A percentile compares a stretch with the other conserved stretches of the same genome.
Conservation (phyloP, 2,797 vertebrate genomes). For the Gymnoscopelus microlampas region DNA sequence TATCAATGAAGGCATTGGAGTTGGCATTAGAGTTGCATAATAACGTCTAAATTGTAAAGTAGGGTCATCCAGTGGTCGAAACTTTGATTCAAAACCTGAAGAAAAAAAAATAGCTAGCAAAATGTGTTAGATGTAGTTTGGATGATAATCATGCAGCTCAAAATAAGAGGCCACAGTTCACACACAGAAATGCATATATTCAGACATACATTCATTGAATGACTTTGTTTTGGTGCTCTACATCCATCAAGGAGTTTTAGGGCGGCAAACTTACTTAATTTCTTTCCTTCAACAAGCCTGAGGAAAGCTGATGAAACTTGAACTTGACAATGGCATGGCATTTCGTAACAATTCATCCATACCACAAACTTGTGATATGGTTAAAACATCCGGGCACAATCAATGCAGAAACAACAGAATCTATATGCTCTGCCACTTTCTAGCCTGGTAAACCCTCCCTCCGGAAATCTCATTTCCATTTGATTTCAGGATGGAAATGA, state of each 20-base stretch:
- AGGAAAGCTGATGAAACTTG: slow-evolving; percentile 32
- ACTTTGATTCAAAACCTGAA: slow-evolving; percentile 35
- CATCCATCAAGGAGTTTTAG: slow-evolving; percentile 8
- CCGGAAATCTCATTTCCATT: no score
- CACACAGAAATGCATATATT: background rate
- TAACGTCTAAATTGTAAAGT: slow-evolving; percentile 8
- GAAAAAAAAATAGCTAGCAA: slow-evolving; percentile 21
- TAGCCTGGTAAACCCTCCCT: no score
- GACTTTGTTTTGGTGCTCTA: slow-evolving; percentile 13
- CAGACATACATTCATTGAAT: background rate
- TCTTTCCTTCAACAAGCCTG: slow-evolving; percentile 18
- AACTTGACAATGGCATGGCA: background rate
- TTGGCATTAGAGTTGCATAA: background rate
- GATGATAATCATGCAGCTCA: slow-evolving; percentile 33
- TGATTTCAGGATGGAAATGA: no score
- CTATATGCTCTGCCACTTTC: no score
- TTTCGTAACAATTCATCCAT: background rate
- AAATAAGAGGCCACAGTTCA: no score
- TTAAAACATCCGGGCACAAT: background rate
- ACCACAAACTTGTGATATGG: slow-evolving; percentile 10
- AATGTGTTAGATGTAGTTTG: slow-evolving; percentile 19
- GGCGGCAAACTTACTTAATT: slow-evolving; percentile 28
- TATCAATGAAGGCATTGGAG: no score
- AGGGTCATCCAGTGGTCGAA: background rate
- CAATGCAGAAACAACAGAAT: no score